A percentile compares a stretch with the other conserved stretches of the same genome.
phyloP scores from a whole-genome alignment of 2,888 invertebrate species.

The Himalopsyche anomala region DNA sequence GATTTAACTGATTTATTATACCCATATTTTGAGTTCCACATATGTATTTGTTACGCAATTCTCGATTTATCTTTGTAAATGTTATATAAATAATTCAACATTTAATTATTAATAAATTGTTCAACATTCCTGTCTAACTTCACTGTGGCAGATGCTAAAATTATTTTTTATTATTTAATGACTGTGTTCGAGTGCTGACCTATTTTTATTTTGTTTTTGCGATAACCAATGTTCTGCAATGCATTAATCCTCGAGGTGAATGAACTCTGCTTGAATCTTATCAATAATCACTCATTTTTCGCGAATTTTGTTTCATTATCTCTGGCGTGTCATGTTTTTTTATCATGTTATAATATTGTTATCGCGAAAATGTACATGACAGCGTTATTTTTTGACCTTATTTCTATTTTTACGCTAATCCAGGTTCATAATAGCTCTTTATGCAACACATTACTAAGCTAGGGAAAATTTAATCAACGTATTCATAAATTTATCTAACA shows the following conservation, averaged over 20 bases:
- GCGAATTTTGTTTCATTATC: constrained; percentile 9
- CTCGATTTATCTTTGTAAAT: no score
- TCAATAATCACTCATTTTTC: constrained; percentile 1
- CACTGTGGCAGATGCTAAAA: no score
- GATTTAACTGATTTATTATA: no score
- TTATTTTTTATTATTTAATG: not conserved
- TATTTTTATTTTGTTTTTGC: not conserved
- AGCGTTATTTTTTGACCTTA: constrained; percentile 7
- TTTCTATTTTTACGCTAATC: constrained; percentile 10
- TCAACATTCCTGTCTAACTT: no score
- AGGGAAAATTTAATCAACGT: no score
- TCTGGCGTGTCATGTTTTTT: not conserved
- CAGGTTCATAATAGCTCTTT: not conserved
- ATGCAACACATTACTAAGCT: no score
- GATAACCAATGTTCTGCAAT: not conserved
- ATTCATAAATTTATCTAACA: no score
- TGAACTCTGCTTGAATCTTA: not conserved
- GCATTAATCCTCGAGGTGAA: constrained; percentile 24
- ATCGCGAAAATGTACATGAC: not conserved
- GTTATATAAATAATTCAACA: no score
- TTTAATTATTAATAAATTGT: no score
- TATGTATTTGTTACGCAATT: no score
- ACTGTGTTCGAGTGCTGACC: not conserved
- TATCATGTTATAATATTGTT: not conserved
- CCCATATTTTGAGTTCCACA: no score